These are phyloP conservation scores for Stigmatopora argus DNA, from an alignment of 2,113 vertebrate genomes.

Conservation along the genomic window DNA sequence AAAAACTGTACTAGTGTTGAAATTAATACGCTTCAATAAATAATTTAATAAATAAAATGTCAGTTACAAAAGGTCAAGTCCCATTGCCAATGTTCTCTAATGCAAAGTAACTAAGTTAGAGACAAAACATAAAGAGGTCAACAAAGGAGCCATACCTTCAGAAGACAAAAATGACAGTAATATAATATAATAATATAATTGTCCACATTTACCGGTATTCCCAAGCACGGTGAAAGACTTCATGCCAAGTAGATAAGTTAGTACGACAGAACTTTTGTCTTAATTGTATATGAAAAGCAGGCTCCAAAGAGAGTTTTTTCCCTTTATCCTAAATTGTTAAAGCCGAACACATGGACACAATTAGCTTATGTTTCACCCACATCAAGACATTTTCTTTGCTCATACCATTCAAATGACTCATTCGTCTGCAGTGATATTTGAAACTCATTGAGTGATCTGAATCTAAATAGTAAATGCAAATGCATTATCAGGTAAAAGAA, in stretches of 20 bases:
- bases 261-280: not conserved
- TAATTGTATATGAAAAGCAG: not conserved
- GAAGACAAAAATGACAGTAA: not conserved
- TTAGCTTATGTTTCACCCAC: not conserved
- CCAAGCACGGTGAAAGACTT: not conserved
- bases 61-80: not conserved
- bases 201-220: not conserved
- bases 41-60: too few species aligned
- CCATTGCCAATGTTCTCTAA: not conserved
- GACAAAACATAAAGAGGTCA: not conserved
- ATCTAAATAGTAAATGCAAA: not conserved
- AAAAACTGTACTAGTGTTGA: not conserved
- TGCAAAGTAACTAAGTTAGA: not conserved
- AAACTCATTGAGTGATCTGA: not conserved
- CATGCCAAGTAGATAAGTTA: not conserved
- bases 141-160: not conserved
- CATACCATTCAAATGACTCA: not conserved
- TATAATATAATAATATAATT: not conserved
- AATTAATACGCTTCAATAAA: not conserved
- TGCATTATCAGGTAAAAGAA: not conserved
- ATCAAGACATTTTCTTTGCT: not conserved
- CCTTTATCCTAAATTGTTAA: not conserved
- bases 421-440: not conserved
- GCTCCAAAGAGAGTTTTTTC: not conserved
- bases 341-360: constrained; percentile 7